Conservation (phyloP, 1,140 invertebrate species). For the Drosophila seguyi region DNA sequence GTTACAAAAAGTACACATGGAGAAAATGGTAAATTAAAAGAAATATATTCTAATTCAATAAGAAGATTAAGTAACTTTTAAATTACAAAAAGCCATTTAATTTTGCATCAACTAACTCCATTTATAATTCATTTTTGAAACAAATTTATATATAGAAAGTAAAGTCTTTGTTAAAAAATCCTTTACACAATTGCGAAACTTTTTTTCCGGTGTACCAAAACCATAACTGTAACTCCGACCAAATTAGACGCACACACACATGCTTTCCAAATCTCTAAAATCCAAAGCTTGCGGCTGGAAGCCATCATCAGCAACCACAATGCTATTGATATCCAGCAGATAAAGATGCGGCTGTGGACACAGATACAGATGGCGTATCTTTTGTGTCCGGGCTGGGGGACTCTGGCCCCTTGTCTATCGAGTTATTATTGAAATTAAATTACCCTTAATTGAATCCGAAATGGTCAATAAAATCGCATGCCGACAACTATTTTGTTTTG, state of each 20-base stretch:
- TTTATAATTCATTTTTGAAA: not conserved
- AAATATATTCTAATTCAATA: not conserved
- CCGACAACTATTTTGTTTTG: conserved; percentile 69
- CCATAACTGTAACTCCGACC: conserved; percentile 51
- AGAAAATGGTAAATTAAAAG: not conserved
- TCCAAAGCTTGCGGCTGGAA: conserved; percentile 49
- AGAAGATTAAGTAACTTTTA: no score
- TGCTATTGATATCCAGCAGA: conserved; percentile 35
- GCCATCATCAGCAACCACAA: conserved; percentile 58
- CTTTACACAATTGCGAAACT: no score
- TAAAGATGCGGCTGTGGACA: conserved; percentile 3
- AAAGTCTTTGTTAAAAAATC: no score
- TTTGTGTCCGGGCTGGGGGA: conserved; percentile 25
- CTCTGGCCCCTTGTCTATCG: conserved; percentile 57
- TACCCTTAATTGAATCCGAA: conserved; percentile 84
- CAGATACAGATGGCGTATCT: conserved; percentile 35
- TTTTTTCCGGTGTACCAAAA: not conserved
- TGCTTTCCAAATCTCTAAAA: conserved; percentile 11
- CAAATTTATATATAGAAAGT: not conserved
- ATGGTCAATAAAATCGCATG: conserved; percentile 85
- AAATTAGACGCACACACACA: conserved; percentile 35
- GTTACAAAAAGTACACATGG: conserved; percentile 38
- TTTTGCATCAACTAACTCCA: no score
- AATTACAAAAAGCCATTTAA: no score
- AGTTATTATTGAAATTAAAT: conserved; percentile 85